Base-by-base conservation (phyloP, 2,797 vertebrate genomes). In the Danionella dracula region DNA sequence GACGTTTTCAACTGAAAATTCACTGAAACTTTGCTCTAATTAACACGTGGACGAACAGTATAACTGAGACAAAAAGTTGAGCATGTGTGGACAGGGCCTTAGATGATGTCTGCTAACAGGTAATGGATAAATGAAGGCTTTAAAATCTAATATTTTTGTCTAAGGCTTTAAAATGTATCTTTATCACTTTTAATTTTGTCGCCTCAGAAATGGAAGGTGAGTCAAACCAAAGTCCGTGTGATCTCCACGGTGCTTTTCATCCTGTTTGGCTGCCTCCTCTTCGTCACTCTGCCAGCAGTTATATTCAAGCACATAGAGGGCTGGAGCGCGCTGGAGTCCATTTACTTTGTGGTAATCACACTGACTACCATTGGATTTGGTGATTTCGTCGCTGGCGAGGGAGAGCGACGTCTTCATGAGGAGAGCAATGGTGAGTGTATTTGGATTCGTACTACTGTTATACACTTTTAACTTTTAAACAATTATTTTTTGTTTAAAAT, bases 301-400 rank as follows among this genome's bases (percentile, higher is more conserved):
- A 98, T 98, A 79, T 99, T 99, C 84, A 93, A 97, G 82, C 91
- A 98, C 84, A 98, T 99, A 56, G 96, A 99, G 85, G 92, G 92
- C 78, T 99, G 97, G 97, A 95, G 90, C 72, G 87, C 97, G 0
- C 87, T 99, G 35, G 97, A 99, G 51, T 92, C 97, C 76, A 94
- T 98, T 85, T 99, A 99, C 79, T 99, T 99, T 57, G 96, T 98
- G 32, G 97, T 99, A 77, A 97, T 99, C 83, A 99, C 97, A 11
- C 87, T 99, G 81, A 98, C 94, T 49, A 99, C 97, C 8, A 99
- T 98, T 55, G 97, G 97, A 66, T 99, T 99, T 34, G 97, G 97
- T 11, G 97, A 99, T 82, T 98, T 97, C 32, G 97, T 99, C 1
- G 96, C 96, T 44, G 96, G 96, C 84, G 90, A 92, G 85, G 42